Evolutionary conservation across 2,113 vertebrate species (phyloP), one percentile per base, ranked within the genome.

Genomic region (Sialia sialis): DNA sequence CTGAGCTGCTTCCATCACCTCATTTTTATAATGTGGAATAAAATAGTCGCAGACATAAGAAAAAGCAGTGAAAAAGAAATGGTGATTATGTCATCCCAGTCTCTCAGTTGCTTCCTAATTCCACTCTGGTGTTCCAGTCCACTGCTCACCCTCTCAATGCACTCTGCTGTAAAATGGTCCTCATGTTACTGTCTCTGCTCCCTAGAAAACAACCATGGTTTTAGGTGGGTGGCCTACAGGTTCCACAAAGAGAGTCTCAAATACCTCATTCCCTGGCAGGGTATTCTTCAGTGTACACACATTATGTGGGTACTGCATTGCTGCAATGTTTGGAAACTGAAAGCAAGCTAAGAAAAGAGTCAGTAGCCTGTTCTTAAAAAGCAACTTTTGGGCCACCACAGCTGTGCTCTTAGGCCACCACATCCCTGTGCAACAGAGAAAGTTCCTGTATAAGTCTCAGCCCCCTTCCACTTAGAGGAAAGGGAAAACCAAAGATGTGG

Each of bases 101-200:
- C 41, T 51, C 44, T 64, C 49, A 54, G 32, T 5, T 29, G 7
- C 22, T 87, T 89, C 41, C 46, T 32, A 41, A 62, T 75, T 89
- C 56, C 29, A 2, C 4, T 44, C 32, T 34, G 19, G 8, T 62
- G 9, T 74, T 80, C 52, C 32, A 11, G 7, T 70, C 68, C 29
- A 27, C 46, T 39, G 15, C 32, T 77, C 29, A 34, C 26, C 11
- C 6, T 74, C 34, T n/a, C 64, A 67, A 11, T 0, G 0, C 21
- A 41, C 58, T 58, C 59, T 0, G 0, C 77, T 49, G 11, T 54
- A 32, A 70, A 22, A 41, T 12, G 54, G 22, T 41, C 38, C 22
- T 62, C 34, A 30, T 77, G 30, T 81, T 64, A 23, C 49, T 68
- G 27, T 64, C 72, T 68, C 54, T 89, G 27, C 58, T 68, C 11